Conservation (phyloP, 2,797 vertebrate species). For the Sphaeramia orbicularis region DNA sequence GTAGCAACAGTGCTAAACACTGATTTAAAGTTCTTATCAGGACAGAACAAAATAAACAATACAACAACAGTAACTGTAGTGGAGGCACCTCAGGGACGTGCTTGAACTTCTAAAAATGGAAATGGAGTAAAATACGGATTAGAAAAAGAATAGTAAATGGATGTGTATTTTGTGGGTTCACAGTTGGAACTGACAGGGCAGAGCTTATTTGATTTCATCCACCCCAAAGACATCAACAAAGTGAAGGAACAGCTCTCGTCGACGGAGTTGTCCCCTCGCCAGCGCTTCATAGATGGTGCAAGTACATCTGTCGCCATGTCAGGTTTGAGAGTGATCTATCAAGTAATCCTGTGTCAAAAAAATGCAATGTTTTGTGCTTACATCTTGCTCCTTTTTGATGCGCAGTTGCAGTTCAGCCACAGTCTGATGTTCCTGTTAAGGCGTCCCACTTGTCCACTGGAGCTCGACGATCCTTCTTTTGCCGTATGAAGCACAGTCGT, state of each 20-base stretch:
- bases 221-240: conserved; percentile 98
- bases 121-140: not conserved
- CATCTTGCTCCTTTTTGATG: conserved; percentile 3
- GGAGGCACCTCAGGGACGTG: no score
- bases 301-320: conserved; percentile 81
- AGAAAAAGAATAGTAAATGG: not conserved
- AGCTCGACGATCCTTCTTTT: conserved; percentile 95
- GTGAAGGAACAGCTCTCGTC: conserved; percentile 97
- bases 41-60: not conserved
- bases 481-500: conserved; percentile 95
- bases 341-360: no score
- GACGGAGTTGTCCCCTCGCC: conserved; percentile 89
- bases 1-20: not conserved
- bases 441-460: conserved; percentile 89
- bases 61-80: no score
- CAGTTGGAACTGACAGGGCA: conserved; percentile 95
- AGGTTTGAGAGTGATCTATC: not conserved
- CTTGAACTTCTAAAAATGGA: not conserved
- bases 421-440: conserved; percentile 87
- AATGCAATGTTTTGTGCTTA: not conserved
- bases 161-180: not conserved
- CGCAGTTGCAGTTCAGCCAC: conserved; percentile 91
- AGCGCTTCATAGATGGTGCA: conserved; percentile 93
- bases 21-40: not conserved
- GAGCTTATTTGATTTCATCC: conserved; percentile 96